These are phyloP conservation scores for Petroica traversi DNA, from an alignment of 2,113 vertebrate genomes.

Conservation along the genomic window DNA sequence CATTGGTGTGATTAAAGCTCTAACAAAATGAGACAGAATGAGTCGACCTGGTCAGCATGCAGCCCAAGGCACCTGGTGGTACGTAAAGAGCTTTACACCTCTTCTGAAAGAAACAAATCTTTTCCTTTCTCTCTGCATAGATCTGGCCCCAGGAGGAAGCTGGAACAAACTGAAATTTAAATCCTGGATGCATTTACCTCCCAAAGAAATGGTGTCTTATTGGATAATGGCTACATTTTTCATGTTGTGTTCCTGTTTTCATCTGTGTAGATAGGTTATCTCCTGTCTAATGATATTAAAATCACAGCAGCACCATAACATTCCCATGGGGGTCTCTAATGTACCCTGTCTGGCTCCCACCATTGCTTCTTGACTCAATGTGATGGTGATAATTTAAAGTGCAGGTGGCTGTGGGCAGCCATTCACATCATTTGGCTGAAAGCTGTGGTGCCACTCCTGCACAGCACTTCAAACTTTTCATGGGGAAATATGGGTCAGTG, in stretches of 20 bases:
- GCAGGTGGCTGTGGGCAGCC: not conserved
- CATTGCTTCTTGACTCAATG: not conserved
- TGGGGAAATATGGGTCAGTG: not conserved
- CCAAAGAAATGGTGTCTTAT: not conserved
- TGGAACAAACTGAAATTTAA: constrained; percentile 8
- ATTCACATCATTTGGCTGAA: not conserved
- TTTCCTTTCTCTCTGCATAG: not conserved
- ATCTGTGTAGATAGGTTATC: not conserved
- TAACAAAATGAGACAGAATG: not conserved
- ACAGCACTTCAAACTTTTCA: not conserved
- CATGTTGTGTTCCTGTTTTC: not conserved
- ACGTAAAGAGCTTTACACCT: not conserved
- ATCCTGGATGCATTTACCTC: not conserved
- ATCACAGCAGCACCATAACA: not conserved
- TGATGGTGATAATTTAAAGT: not conserved
- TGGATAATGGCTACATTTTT: constrained; percentile 22
- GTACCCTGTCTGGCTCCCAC: not conserved
- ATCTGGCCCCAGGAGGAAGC: not conserved
- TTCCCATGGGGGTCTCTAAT: not conserved
- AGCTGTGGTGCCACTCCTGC: not conserved
- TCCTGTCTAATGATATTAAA: not conserved
- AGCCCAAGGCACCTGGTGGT: not conserved
- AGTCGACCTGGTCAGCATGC: not conserved
- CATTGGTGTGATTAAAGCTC: constrained; percentile 13
- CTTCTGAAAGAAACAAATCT: not conserved